These are phyloP conservation scores for Trachythela sp. DNA, from an alignment of 64 coral and sea anemone genomes.

Conservation along the genomic window DNA sequence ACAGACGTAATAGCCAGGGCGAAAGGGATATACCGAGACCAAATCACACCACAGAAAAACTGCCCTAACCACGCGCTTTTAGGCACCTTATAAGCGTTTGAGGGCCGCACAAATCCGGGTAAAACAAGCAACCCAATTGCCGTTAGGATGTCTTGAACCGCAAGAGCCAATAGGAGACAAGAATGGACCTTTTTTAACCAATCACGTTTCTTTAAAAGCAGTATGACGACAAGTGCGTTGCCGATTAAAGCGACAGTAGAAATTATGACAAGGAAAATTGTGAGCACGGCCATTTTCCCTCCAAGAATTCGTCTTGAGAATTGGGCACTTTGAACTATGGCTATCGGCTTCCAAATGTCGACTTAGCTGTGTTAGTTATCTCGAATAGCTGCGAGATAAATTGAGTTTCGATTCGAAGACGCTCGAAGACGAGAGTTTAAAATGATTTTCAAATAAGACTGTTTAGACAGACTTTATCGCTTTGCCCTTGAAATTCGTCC, in stretches of 20 bases:
- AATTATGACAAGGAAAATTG: slow-evolving; percentile 36
- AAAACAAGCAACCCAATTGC: slow-evolving; percentile 36
- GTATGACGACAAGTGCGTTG: slow-evolving; percentile 19
- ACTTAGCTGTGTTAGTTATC: no score
- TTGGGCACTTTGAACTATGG: no score
- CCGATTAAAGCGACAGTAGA: slow-evolving; percentile 37
- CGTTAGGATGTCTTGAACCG: slow-evolving; percentile 49
- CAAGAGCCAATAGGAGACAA: slow-evolving; percentile 37
- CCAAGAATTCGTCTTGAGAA: not conserved
- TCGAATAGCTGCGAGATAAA: no score
- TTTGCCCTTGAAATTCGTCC: no score
- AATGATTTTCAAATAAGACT: no score
- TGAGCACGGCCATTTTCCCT: no score
- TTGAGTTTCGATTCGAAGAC: no score
- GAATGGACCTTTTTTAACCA: slow-evolving; percentile 40
- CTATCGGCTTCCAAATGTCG: no score
- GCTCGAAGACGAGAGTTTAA: no score
- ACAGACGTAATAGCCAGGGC: slow-evolving; percentile 35
- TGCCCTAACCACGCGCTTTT: not conserved
- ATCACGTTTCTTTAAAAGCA: slow-evolving; percentile 35
- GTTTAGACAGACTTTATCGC: no score
- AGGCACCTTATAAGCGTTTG: slow-evolving; percentile 13
- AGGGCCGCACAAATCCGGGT: slow-evolving; percentile 13
- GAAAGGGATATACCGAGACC: slow-evolving; percentile 36
- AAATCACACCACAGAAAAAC: slow-evolving; percentile 51